Base-by-base conservation (phyloP, 2,113 vertebrate genomes). In the Thalassoma bifasciatum region DNA sequence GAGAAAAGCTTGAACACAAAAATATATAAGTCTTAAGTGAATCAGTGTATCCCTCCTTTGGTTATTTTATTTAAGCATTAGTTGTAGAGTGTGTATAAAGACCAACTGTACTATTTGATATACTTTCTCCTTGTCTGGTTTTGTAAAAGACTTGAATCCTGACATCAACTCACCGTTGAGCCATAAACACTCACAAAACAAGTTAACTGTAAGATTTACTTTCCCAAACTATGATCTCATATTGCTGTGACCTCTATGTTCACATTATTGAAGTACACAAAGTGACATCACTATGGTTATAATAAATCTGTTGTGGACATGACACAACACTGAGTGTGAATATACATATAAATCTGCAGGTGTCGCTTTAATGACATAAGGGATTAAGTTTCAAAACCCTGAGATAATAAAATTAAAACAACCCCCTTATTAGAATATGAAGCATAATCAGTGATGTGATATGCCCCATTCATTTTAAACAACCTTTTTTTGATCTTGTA, bases 201-300 rank as follows among this genome's bases (percentile, higher is more conserved):
- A n/a, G 23, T 46, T 30, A 14, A 52, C 0, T 38, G 46, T 23
- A 16, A 37, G 6, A 53, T 53, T 53, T 8, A 60, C 17, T 24
- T 21, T 26, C 44, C 23, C 5, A 23, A 19, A 36, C 2, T 23
- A 36, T 54, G 1, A 12, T 52, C 12, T 64, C 26, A 52, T 26
- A 17, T 21, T 68, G 24, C 8, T 37, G 22, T 57, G 36, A 54
- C 53, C 4, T 26, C 51, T 30, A 8, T 36, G 37, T 50, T 22
- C 56, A 22, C 42, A 76, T 83, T 58, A 81, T 74, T 81, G 53
- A 63, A 79, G 59, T 67, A 54, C 30, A 26, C 13, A 59, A 51
- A 78, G 56, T 65, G 51, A 70, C 63, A 61, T 78, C 40, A 46
- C 23, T 3, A 5, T 54, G 30, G 58, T 56, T 63, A 19, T 44